Evolutionary conservation across 1,140 invertebrate genomes (phyloP).

Genomic region (Aphelenchoides besseyi): DNA sequence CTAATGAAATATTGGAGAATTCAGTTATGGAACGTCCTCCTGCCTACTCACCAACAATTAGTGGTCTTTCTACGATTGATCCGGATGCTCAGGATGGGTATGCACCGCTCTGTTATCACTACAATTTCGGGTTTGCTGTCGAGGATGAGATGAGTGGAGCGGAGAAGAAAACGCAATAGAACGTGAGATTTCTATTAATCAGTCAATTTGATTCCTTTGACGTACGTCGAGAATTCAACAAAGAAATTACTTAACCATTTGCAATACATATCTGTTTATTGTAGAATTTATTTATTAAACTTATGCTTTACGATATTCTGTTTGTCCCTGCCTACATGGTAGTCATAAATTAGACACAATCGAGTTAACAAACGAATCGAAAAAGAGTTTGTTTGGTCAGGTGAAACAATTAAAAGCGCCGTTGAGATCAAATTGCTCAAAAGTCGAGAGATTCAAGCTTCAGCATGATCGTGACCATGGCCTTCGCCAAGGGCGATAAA

Average conservation of each 20-base stretch:
- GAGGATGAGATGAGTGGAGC: background rate
- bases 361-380: too few relatives aligned
- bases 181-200: background rate
- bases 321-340: too few relatives aligned
- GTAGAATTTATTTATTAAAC: background rate
- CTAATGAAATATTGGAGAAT: constrained; percentile 2
- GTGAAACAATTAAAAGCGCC: too few relatives aligned
- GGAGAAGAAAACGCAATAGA: constrained; percentile 15
- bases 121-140: constrained; percentile 14
- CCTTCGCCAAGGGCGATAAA: background rate
- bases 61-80: constrained; percentile 5
- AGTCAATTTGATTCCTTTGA: too few relatives aligned
- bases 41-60: background rate
- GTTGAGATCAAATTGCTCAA: too few relatives aligned
- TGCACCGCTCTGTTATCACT: constrained; percentile 18
- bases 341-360: too few relatives aligned
- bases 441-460: too few relatives aligned
- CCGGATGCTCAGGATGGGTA: constrained; percentile 2
- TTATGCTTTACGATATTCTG: too few relatives aligned
- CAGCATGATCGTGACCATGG: background rate
- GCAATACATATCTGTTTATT: background rate
- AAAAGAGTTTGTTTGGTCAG: too few relatives aligned
- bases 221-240: too few relatives aligned
- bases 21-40: constrained; percentile 5
- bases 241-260: background rate